Evolutionary conservation across 2,113 vertebrate genomes (phyloP).

Genomic region (Lamprologus lemairii): DNA sequence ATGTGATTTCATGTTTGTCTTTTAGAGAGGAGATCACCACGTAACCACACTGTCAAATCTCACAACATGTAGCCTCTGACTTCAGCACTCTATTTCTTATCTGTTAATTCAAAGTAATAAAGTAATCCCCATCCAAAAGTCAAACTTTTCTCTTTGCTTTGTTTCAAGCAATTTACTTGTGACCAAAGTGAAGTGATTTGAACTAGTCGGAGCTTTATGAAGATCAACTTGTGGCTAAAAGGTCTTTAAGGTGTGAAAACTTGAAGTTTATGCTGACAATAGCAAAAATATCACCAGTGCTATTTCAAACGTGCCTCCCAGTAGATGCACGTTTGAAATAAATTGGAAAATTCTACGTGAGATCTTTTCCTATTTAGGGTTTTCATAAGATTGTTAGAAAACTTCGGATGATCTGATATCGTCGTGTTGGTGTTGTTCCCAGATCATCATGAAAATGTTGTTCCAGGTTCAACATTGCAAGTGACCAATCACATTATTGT

Average conservation of each 20-base stretch:
- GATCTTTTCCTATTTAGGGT: rapidly evolving
- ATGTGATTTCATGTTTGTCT: too few relatives aligned
- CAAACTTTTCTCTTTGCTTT: not conserved
- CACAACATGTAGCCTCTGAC: not conserved
- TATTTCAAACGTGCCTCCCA: not conserved
- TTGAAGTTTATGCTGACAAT: not conserved
- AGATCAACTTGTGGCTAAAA: not conserved
- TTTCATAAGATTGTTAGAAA: not conserved
- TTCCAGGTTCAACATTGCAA: too few relatives aligned
- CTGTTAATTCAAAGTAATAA: too few relatives aligned
- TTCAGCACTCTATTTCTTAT: too few relatives aligned
- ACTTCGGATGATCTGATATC: not conserved
- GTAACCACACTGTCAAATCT: not conserved
- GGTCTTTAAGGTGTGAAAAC: not conserved
- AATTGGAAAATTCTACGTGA: not conserved
- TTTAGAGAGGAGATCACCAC: not conserved
- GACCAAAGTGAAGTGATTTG: not conserved
- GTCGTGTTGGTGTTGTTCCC: too few relatives aligned
- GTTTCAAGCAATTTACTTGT: not conserved
- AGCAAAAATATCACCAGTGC: not conserved
- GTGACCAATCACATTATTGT: too few relatives aligned
- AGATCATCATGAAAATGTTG: too few relatives aligned
- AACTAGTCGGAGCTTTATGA: rapidly evolving
- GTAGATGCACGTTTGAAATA: not conserved
- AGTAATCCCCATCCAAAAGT: too few relatives aligned